Percentiles rank a stretch among this genome's conserved stretches.
Evolutionary conservation across 2,888 invertebrate species (phyloP).

Genomic region (Napeogenes inachia): DNA sequence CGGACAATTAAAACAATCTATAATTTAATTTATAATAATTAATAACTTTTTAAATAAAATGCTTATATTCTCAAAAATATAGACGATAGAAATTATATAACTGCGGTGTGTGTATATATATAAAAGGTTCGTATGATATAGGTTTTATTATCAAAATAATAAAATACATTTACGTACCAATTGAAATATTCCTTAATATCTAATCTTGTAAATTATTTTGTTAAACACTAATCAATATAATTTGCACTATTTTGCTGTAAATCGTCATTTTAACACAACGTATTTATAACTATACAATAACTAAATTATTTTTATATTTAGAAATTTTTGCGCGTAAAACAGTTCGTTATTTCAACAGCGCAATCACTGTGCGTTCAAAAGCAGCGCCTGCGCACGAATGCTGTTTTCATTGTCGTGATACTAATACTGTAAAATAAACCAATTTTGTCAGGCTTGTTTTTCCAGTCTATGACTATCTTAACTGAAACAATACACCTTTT

Average conservation of each 20-base stretch:
- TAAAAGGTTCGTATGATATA: no score
- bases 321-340: no score
- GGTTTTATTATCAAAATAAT: not conserved
- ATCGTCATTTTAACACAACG: constrained; percentile 58
- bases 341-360: no score
- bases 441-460: constrained; percentile 58
- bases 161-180: not conserved
- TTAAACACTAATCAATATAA: constrained; percentile 68
- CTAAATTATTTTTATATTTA: no score
- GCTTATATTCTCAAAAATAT: no score
- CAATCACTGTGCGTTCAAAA: constrained; percentile 14
- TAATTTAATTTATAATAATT: no score
- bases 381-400: constrained; percentile 47
- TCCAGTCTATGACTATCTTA: constrained; percentile 21
- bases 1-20: no score
- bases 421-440: constrained; percentile 31
- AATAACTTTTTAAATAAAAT: no score
- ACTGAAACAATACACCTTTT: not conserved
- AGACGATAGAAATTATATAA: no score
- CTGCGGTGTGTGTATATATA: no score
- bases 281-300: constrained; percentile 10
- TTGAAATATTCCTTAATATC: not conserved
- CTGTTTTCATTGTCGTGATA: constrained; percentile 45
- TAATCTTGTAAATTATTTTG: not conserved
- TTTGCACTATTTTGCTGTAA: constrained; percentile 73